phyloP scores from a whole-genome alignment of 2,113 vertebrate genomes.

The Hydrochoerus hydrochaeris region DNA sequence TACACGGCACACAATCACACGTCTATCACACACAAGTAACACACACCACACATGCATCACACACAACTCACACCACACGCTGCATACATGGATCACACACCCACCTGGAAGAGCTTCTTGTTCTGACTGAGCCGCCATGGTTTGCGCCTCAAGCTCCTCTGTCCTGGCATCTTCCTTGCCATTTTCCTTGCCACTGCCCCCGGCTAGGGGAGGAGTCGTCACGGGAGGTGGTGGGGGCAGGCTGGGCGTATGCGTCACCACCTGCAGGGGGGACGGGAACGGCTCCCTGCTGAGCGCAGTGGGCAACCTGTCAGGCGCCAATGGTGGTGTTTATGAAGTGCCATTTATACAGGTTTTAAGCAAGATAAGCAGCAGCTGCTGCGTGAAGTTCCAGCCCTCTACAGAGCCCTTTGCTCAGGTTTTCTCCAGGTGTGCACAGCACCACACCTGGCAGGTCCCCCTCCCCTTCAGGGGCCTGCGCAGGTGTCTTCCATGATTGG shows the following conservation, averaged over 20 bases:
- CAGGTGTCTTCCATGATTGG: not conserved
- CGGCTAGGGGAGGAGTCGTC: constrained; percentile 80
- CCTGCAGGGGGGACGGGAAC: constrained; percentile 55
- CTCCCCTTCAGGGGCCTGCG: not conserved
- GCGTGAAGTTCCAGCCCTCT: too few species aligned
- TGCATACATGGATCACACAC: not conserved
- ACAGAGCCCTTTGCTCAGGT: not conserved
- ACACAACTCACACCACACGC: accelerated
- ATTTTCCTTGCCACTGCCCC: accelerated
- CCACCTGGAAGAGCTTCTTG: not conserved
- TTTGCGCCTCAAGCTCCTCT: constrained; percentile 41
- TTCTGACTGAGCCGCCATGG: accelerated
- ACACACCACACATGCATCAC: too few species aligned
- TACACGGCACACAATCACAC: accelerated
- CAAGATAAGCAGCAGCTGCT: not conserved
- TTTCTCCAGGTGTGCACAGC: not conserved
- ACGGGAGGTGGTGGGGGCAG: constrained; percentile 81
- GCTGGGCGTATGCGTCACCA: not conserved
- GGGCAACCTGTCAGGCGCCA: not conserved
- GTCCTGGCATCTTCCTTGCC: not conserved
- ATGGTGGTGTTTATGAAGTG: not conserved
- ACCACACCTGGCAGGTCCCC: not conserved
- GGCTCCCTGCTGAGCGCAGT: accelerated
- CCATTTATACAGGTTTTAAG: not conserved
- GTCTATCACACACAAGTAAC: too few species aligned